Evolutionary conservation across 1,140 invertebrate species (phyloP).

Genomic region (Cherax destructor): DNA sequence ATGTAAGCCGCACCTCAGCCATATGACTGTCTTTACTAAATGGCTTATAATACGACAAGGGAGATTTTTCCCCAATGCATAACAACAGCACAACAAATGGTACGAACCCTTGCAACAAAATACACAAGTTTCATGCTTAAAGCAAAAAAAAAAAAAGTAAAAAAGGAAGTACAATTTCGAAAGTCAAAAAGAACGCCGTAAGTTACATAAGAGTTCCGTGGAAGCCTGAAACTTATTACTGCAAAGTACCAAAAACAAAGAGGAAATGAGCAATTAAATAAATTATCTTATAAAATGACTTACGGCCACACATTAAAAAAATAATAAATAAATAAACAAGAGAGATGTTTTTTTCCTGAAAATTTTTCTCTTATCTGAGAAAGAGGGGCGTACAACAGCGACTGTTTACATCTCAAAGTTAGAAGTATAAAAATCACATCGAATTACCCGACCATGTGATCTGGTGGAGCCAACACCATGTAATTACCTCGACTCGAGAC

Average conservation of each 20-base stretch:
- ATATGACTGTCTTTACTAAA: too few relatives aligned
- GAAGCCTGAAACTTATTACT: not conserved
- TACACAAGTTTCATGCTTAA: too few relatives aligned
- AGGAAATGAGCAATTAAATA: not conserved
- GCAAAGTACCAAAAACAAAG: not conserved
- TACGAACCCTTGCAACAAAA: too few relatives aligned
- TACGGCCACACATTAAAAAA: not conserved
- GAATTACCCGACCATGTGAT: not conserved
- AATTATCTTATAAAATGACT: not conserved
- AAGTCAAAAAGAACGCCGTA: too few relatives aligned
- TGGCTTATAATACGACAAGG: too few relatives aligned
- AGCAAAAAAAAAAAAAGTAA: too few relatives aligned
- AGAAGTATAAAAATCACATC: not conserved
- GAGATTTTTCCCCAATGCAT: too few relatives aligned
- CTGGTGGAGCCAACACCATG: not conserved
- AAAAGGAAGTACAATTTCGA: too few relatives aligned
- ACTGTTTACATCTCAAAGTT: not conserved
- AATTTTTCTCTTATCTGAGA: too few relatives aligned
- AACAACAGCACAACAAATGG: too few relatives aligned
- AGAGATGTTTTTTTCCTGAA: not conserved
- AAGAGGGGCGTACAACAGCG: not conserved
- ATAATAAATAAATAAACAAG: not conserved
- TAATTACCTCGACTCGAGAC: constrained; percentile 9
- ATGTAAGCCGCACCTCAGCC: too few relatives aligned
- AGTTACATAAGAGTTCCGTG: too few relatives aligned